A percentile compares a stretch with the other conserved stretches of the same genome.
Conservation (phyloP, 2,113 vertebrate species). For the Chaetorhynchus papuensis region DNA sequence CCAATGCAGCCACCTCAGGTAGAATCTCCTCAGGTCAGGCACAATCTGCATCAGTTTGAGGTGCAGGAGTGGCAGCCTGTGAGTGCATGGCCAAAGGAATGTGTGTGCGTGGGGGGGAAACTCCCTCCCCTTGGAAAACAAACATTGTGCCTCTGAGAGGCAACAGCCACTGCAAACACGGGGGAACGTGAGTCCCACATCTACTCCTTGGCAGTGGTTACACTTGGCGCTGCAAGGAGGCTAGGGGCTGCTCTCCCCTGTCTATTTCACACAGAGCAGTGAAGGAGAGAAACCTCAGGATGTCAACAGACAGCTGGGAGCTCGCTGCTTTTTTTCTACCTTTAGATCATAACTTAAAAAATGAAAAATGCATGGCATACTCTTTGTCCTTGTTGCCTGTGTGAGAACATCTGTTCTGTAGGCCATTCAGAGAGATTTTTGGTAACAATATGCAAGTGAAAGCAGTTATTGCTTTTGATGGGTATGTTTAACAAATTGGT, state of each 20-base stretch:
- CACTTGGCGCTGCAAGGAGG: not conserved
- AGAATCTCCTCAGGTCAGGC: not conserved
- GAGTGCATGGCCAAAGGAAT: not conserved
- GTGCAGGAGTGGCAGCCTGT: not conserved
- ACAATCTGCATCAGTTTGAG: not conserved
- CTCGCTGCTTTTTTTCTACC: not conserved
- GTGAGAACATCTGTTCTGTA: not conserved
- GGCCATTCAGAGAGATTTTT: not conserved
- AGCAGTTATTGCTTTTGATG: not conserved
- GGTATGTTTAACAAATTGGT: not conserved
- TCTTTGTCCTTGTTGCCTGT: not conserved
- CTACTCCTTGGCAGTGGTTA: not conserved
- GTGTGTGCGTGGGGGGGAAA: not conserved
- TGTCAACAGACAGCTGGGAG: not conserved
- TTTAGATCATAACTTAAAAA: not conserved
- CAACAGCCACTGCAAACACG: not conserved
- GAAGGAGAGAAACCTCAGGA: not conserved
- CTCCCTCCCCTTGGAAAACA: conserved; percentile 26
- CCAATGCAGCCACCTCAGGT: not conserved
- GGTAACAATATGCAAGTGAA: not conserved
- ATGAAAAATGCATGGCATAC: rapidly evolving
- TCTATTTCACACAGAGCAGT: not conserved
- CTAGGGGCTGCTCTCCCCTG: not conserved
- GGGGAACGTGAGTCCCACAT: not conserved
- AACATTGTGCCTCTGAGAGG: not conserved